Conservation (phyloP, 1,140 invertebrate genomes). For the Zaprionus kolodkinae region DNA sequence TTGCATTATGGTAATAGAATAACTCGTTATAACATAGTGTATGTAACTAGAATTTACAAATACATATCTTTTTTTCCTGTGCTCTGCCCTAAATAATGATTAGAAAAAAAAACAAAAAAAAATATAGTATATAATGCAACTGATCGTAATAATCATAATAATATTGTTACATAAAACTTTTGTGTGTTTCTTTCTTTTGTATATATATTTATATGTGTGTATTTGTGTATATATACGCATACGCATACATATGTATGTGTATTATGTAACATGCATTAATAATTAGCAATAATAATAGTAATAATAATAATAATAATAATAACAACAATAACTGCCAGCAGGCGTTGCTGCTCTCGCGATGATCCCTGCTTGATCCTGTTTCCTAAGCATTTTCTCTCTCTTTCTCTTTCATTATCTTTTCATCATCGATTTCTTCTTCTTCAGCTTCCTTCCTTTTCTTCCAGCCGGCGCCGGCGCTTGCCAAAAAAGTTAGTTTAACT, state of each 20-base stretch:
- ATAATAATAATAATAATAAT: slow-evolving; percentile 42
- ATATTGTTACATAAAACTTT: slow-evolving; percentile 36
- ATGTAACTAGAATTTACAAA: slow-evolving; percentile 52
- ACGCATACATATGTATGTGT: slow-evolving; percentile 41
- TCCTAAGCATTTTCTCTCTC: neutral
- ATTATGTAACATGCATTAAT: slow-evolving; percentile 65
- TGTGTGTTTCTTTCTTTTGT: slow-evolving; percentile 18
- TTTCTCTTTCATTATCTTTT: too few species aligned
- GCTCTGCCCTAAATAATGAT: slow-evolving; percentile 52
- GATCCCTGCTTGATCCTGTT: slow-evolving; percentile 49
- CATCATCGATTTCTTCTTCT: neutral
- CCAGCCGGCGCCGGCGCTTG: slow-evolving; percentile 72
- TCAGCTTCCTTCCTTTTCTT: neutral
- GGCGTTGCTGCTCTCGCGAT: slow-evolving; percentile 44
- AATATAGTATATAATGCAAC: slow-evolving; percentile 15
- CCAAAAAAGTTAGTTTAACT: slow-evolving; percentile 44
- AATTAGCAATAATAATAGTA: slow-evolving; percentile 64
- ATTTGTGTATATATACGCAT: slow-evolving; percentile 29
- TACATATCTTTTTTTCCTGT: slow-evolving; percentile 46
- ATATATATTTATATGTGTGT: slow-evolving; percentile 31
- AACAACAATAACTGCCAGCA: slow-evolving; percentile 78
- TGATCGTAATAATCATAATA: slow-evolving; percentile 25
- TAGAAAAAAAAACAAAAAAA: slow-evolving; percentile 37
- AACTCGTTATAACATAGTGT: slow-evolving; percentile 37
- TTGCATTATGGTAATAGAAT: slow-evolving; percentile 43